Percentiles rank a stretch among this genome's conserved stretches.
Evolutionary conservation across 2,113 vertebrate species (phyloP).

Genomic region (Nanorana parkeri): DNA sequence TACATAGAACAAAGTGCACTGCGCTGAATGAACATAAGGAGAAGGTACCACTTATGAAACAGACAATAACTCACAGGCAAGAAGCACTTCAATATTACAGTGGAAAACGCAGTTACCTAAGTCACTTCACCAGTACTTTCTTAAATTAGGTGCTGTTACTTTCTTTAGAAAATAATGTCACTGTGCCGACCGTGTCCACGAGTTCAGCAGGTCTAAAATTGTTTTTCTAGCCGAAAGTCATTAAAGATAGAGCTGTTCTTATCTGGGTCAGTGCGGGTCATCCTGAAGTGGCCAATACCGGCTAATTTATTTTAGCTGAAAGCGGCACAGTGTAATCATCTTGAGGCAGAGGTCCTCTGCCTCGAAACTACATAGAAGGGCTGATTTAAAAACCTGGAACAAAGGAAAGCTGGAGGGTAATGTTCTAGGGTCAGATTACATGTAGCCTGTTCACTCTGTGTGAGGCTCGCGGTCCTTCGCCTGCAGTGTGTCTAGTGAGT

Average conservation of each 20-base stretch:
- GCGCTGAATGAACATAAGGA: neutral
- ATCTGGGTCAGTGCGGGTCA: neutral
- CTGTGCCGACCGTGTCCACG: neutral
- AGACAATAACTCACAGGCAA: neutral
- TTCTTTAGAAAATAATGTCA: neutral
- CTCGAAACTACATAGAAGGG: too few relatives aligned
- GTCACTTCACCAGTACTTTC: neutral
- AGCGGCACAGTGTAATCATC: neutral
- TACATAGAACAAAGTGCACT: neutral
- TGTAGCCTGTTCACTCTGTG: too few relatives aligned
- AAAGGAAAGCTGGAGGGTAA: too few relatives aligned
- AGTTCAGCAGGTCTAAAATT: neutral
- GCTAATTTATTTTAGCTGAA: neutral
- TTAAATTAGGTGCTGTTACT: neutral
- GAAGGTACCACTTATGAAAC: neutral
- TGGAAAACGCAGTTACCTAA: neutral
- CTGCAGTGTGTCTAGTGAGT: too few relatives aligned
- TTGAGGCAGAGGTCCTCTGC: neutral
- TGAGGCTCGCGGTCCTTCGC: too few relatives aligned
- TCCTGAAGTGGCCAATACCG: neutral
- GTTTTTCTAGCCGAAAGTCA: neutral
- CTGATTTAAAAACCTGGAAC: too few relatives aligned
- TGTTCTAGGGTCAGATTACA: too few relatives aligned
- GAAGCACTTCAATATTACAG: neutral
- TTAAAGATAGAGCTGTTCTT: neutral